Evolutionary conservation across 2,888 invertebrate species (phyloP), one percentile per base, ranked within the genome.

Genomic region (Epinotia bilunana): DNA sequence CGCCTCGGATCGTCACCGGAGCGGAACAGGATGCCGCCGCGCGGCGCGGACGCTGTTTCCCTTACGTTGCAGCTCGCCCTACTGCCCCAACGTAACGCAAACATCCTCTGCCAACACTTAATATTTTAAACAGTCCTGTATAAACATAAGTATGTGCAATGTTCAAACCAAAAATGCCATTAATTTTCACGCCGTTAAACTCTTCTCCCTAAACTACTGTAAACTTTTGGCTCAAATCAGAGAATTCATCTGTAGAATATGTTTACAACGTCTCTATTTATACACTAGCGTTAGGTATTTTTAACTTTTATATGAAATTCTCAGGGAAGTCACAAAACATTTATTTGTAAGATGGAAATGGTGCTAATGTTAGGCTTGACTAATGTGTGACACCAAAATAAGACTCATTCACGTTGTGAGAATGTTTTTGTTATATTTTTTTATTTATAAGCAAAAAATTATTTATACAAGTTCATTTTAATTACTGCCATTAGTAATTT

Each of bases 351-450:
- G 93, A 89, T 90, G 88, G 90, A 83, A 87, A 92, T 89, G 93
- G 93, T 93, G 93, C 93, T 93, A 93, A 93, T 92, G 86, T 92
- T 92, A 92, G 93, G 91, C 91, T 92, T 88, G 89, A 90, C 92
- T 92, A 91, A 93, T 92, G 91, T 92, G 91, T 93, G 91, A 93
- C 93, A 93, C 93, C 94, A 92, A 92, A 89, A 86, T 90, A 91
- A 94, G 92, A 92, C 92, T 93, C 93, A 90, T 92, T 90, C 88
- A 86, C 86, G 86, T 84, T 89, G 90, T 91, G 90, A 91, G 91
- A 90, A 91, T 92, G 92, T 90, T 92, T 90, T 89, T 91, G 91
- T 91, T 91, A 90, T 92, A 88, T 89, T 91, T 91, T 92, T 92
- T 92, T 91, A 91, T 91, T 93, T 92, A 82, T 92, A 94, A 92